Base-by-base conservation (phyloP, 2,113 vertebrate genomes). In the Zonotrichia leucophrys region DNA sequence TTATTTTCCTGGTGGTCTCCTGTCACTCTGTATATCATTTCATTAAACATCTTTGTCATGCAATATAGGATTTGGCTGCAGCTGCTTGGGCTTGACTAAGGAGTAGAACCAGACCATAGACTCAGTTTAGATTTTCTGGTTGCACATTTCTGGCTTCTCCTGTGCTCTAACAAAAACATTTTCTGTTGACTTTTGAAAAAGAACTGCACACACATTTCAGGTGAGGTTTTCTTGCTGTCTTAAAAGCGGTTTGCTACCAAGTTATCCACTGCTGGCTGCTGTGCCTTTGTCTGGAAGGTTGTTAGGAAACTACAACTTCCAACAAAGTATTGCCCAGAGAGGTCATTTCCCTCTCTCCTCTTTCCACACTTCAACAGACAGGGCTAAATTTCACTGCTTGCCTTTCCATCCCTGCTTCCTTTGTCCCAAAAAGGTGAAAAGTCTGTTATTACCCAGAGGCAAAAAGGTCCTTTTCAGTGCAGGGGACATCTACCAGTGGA, bases 211-310 rank as follows among this genome's bases (percentile, higher is more conserved):
- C 14, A 24, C 28, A 52, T 89, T 90, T 96, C 95, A 97, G 94
- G 94, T 97, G 92, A 96, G 83, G 62, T 81, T 92, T 97, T 96
- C 84, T 81, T 80, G 67, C n/a, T 80, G 37, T 62, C 66, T 89
- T 93, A 70, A 83, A 95, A 91, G 75, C 72, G 83, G 56, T 95
- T 93, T 84, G 74, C 70, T 92, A 93, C 83, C 89, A 73, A 85
- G 77, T 81, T 96, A 59, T 74, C 72, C 35, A 2, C 58, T 70
- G 35, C 73, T 96, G 94, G 77, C 92, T 76, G 75, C 80, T 59
- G 24, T 52, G 96, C 60, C 25, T 77, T 91, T 92, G 62, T 82
- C 79, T 96, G 89, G 92, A 87, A 94, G 21, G 70, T 15, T 89
- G 66, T 75, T 96, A 70, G 90, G 91, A 94, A 97, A 94, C 33